These are phyloP conservation scores for Pseudomyrmex gracilis DNA, from an alignment of 1,140 invertebrate genomes.

Conservation along the genomic window DNA sequence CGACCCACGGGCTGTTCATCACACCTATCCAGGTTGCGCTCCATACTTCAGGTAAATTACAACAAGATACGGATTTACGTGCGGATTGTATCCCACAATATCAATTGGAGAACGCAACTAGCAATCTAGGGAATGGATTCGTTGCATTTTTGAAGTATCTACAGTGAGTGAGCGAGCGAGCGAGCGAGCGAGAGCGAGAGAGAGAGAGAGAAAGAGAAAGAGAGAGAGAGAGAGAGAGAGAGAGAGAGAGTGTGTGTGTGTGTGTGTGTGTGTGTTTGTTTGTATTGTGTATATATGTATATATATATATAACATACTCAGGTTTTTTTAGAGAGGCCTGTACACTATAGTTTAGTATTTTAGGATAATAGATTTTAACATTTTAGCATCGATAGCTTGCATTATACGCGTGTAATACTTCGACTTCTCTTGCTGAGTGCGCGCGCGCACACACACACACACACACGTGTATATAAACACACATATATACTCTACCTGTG, in stretches of 20 bases:
- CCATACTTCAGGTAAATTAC: constrained; percentile 76
- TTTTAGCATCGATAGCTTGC: neutral
- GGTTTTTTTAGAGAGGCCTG: neutral
- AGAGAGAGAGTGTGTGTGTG: too few relatives aligned
- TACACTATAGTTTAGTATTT: neutral
- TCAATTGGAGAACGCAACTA: constrained; percentile 4
- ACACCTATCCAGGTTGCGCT: constrained; percentile 77
- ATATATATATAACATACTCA: too few relatives aligned
- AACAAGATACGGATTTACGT: neutral
- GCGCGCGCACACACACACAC: too few relatives aligned
- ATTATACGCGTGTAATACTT: constrained; percentile 10
- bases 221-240: too few relatives aligned
- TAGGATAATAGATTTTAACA: constrained; percentile 12
- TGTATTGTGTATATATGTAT: too few relatives aligned
- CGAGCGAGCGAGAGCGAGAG: too few relatives aligned
- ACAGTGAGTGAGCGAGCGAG: neutral
- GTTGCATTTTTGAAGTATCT: neutral
- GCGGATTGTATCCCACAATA: neutral
- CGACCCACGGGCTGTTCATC: constrained; percentile 73
- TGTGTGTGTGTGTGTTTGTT: too few relatives aligned
- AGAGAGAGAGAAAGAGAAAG: too few relatives aligned
- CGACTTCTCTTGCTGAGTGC: neutral
- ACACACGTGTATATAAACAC: too few relatives aligned
- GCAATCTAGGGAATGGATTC: neutral
- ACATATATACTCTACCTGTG: neutral